Evolutionary conservation across 1,140 invertebrate species (phyloP).

Genomic region (Vanessa tameamea): DNA sequence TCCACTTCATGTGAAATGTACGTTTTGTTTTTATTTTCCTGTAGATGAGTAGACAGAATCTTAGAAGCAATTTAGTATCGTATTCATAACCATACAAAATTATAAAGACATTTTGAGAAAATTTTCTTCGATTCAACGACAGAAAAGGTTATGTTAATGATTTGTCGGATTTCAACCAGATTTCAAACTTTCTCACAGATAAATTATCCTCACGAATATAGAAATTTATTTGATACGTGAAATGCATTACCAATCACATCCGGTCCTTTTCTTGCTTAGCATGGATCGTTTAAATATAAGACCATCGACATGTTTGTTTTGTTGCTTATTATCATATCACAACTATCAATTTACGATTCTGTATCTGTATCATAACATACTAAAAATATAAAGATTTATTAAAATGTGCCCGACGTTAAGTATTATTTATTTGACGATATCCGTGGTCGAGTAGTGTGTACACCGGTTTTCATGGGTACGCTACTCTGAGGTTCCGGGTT

Average conservation of each 20-base stretch:
- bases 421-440: no score
- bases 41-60: not conserved
- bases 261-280: not conserved
- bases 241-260: not conserved
- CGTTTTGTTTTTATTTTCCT: not conserved
- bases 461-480: no score
- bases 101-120: not conserved
- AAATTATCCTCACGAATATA: not conserved
- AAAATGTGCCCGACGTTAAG: no score
- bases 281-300: not conserved
- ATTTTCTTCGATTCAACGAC: not conserved
- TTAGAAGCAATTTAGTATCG: not conserved
- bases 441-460: no score
- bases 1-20: not conserved
- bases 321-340: no score
- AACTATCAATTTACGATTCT: no score
- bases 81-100: not conserved
- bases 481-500: no score
- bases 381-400: no score
- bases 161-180: not conserved
- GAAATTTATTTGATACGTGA: not conserved
- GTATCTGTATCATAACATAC: no score
- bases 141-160: not conserved
- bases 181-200: constrained; percentile 4
- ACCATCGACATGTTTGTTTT: no score